Evolutionary conservation across 2,113 vertebrate genomes (phyloP).

Genomic region (Sinocyclocheilus maitianheensis): DNA sequence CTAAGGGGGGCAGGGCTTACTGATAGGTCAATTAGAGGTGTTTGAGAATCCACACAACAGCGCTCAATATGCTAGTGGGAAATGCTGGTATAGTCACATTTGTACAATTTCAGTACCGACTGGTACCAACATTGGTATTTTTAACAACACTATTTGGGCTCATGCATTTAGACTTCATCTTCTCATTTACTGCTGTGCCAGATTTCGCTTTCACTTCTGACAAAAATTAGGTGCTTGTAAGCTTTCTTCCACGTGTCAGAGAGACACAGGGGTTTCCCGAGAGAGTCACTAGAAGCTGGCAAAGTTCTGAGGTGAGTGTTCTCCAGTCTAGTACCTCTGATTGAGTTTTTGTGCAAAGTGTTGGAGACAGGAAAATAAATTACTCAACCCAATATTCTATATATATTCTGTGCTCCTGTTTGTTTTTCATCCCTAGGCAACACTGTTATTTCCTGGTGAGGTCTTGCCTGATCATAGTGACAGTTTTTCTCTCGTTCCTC

Average conservation of each 20-base stretch:
- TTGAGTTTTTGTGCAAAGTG: slow-evolving; percentile 17
- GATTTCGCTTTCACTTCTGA: slow-evolving; percentile 13
- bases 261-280: neutral
- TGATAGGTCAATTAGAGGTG: no score
- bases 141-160: no score
- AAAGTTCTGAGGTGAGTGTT: slow-evolving; percentile 32
- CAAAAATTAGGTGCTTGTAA: slow-evolving; percentile 34
- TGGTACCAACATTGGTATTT: no score
- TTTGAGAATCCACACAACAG: no score
- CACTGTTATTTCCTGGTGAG: slow-evolving; percentile 63
- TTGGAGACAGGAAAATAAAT: slow-evolving; percentile 32
- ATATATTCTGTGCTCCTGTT: slow-evolving; percentile 49
- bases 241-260: neutral
- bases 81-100: no score
- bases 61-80: no score
- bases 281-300: neutral
- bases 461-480: slow-evolving; percentile 57
- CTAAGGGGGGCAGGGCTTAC: no score
- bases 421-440: slow-evolving; percentile 65
- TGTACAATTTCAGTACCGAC: no score
- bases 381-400: slow-evolving; percentile 55
- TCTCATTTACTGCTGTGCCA: neutral
- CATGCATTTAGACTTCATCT: neutral
- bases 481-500: slow-evolving; percentile 33
- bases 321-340: slow-evolving; percentile 15